phyloP scores from a whole-genome alignment of 2,888 invertebrate species.

The Drosophila ustulata region DNA sequence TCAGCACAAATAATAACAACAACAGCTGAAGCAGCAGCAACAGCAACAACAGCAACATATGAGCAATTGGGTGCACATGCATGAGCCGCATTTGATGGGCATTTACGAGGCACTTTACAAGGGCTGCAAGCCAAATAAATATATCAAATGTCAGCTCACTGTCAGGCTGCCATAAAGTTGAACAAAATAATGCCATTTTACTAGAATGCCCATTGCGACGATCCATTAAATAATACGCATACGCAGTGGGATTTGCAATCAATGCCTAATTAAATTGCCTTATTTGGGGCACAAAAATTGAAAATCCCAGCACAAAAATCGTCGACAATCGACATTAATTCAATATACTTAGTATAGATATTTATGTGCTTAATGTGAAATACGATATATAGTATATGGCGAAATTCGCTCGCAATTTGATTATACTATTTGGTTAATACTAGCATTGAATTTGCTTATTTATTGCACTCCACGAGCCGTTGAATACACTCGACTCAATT shows the following conservation, averaged over 20 bases:
- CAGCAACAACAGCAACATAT: conserved; percentile 16
- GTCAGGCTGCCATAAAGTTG: conserved; percentile 27
- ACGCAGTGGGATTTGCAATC: conserved; percentile 40
- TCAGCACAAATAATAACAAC: conserved; percentile 46
- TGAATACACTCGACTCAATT: conserved; percentile 24
- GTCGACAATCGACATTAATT: conserved; percentile 21
- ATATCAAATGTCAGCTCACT: conserved; percentile 55
- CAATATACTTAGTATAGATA: conserved; percentile 8
- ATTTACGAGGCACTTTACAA: conserved; percentile 60
- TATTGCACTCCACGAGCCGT: conserved; percentile 29
- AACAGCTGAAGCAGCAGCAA: conserved; percentile 13
- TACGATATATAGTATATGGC: neutral
- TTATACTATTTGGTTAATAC: conserved; percentile 17
- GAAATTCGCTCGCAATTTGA: conserved; percentile 5
- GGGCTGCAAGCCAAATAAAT: conserved; percentile 48
- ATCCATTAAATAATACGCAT: conserved; percentile 34
- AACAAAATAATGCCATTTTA: conserved; percentile 32
- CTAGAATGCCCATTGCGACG: conserved; percentile 17
- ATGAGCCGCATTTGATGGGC: conserved; percentile 47
- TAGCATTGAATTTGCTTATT: conserved; percentile 42
- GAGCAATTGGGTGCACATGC: conserved; percentile 30
- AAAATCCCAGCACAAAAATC: conserved; percentile 29
- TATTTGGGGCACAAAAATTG: conserved; percentile 42
- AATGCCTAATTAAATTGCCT: conserved; percentile 67
- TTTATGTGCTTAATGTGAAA: neutral